Conservation (phyloP, 2,797 vertebrate species). For the Phyllotis vaccarum region DNA sequence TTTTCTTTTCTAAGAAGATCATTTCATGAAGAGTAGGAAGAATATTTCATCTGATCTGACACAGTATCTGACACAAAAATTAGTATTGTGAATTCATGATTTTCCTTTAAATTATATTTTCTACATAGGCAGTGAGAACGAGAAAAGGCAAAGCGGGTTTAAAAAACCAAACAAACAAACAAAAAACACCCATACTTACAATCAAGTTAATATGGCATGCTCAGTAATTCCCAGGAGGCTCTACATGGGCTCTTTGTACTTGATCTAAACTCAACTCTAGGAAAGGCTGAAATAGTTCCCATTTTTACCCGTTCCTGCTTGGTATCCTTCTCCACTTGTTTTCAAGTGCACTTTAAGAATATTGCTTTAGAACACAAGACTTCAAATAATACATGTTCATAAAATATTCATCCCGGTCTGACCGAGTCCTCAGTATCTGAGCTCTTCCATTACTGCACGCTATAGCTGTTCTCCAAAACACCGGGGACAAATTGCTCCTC, state of each 20-base stretch:
- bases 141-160: conserved; percentile 21
- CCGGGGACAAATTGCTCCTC: neutral
- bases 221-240: neutral
- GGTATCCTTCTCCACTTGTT: neutral
- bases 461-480: neutral
- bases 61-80: conserved; percentile 13
- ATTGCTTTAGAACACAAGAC: conserved; percentile 28
- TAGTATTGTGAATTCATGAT: neutral
- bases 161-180: too few species aligned
- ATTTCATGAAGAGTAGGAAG: neutral
- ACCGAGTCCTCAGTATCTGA: conserved; percentile 37
- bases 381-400: conserved; percentile 64
- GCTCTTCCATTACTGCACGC: neutral
- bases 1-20: conserved; percentile 1
- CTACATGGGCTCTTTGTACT: neutral
- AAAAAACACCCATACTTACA: conserved; percentile 2
- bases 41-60: conserved; percentile 1
- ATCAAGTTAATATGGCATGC: neutral
- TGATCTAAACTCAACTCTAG: neutral
- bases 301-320: neutral
- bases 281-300: neutral
- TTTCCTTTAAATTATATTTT: conserved; percentile 38
- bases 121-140: neutral
- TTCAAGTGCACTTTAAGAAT: conserved; percentile 51
- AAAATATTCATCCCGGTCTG: conserved; percentile 66